Evolutionary conservation across 2,113 vertebrate species (phyloP).

Genomic region (Rhinoderma darwinii): DNA sequence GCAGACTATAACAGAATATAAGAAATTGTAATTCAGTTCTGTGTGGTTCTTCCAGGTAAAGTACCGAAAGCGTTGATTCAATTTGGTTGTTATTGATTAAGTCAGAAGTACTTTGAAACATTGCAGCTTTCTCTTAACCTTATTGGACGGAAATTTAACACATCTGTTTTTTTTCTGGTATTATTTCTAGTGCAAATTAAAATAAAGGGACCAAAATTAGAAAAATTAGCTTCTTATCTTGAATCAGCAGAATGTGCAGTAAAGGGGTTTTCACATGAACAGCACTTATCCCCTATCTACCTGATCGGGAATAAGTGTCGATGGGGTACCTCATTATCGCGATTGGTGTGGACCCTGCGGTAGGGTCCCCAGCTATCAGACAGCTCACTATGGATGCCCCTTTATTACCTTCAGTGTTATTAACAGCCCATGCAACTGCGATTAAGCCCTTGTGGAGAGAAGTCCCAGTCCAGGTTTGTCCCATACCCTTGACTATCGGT

Average conservation of each 20-base stretch:
- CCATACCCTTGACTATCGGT: too few relatives aligned
- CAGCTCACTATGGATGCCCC: too few relatives aligned
- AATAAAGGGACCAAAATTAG: background rate
- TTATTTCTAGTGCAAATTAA: background rate
- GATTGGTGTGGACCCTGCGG: too few relatives aligned
- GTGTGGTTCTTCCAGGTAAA: background rate
- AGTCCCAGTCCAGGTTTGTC: too few relatives aligned
- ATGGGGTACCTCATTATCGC: too few relatives aligned
- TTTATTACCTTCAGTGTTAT: too few relatives aligned
- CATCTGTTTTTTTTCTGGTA: background rate
- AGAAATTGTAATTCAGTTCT: background rate
- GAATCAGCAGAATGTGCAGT: background rate
- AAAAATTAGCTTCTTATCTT: background rate
- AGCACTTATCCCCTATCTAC: too few relatives aligned
- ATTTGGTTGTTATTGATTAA: slow-evolving; percentile 4
- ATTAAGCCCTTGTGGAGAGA: too few relatives aligned
- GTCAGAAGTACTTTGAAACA: background rate
- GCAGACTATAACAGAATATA: background rate
- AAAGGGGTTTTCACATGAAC: background rate
- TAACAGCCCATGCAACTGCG: too few relatives aligned
- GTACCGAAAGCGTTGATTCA: background rate
- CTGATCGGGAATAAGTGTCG: too few relatives aligned
- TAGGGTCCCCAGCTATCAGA: too few relatives aligned
- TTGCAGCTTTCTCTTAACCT: background rate
- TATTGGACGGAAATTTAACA: background rate